Evolutionary conservation across 2,888 invertebrate species (phyloP), one percentile per base, ranked within the genome.

Genomic region (Unio pictorum): DNA sequence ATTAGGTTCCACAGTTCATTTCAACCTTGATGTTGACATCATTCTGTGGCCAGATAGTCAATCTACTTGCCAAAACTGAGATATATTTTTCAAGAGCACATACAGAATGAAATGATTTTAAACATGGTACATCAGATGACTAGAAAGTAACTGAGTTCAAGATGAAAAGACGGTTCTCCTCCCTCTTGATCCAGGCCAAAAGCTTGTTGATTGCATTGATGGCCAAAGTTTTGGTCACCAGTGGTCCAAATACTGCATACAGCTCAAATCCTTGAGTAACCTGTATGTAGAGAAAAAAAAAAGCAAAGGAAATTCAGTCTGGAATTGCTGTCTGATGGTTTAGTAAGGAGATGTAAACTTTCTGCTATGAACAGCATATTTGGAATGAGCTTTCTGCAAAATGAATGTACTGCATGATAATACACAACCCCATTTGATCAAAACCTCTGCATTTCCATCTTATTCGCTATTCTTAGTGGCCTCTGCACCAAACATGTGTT

Each of bases 151-250:
- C 88, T 23, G 95, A 94, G 90, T 94, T 94, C 89, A 95, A 92
- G 83, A 97, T 97, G 90, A 98, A 98, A 88, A 97, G 93, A 82
- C 94, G 93, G 78, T 96, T 95, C 88, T 97, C 97, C 87, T 97
- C 95, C 81, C 94, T 95, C 88, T 97, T 96, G 77, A 98, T 95
- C 97, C 97, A 98, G 84, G 95, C 94, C 17, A 98, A 93, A 3
- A 99, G 92, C 88, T 95, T 95, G 87, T 96, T 95, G 18, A 98
- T 95, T 64, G 95, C 94, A 85, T 94, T 93, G 69, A 97, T 96
- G 0, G 96, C 95, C 79, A 93, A 93, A 45, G 93, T 93, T 88
- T 96, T 97, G 69, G 96, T 96, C 79, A 96, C 94, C 45, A 97
- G 91, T 0, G 98, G 95, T 84, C 97, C 97, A 86, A 98, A 96